These are phyloP conservation scores for Euglossa dilemma DNA, from an alignment of 1,140 invertebrate species.

Conservation along the genomic window DNA sequence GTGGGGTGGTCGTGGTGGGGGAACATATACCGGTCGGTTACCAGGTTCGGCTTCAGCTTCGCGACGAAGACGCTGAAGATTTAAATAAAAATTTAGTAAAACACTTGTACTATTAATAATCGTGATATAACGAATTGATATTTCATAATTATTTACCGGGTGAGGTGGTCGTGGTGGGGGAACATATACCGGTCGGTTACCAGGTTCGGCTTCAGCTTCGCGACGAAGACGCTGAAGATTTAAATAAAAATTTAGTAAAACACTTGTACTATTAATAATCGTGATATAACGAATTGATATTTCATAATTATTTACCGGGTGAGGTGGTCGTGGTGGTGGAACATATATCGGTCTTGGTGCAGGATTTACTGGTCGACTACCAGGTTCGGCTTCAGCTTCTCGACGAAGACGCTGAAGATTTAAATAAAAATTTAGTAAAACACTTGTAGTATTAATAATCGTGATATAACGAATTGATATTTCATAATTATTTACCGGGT, in stretches of 20 bases:
- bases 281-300: background rate
- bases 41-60: slow-evolving; percentile 23
- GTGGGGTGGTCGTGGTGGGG: slow-evolving; percentile 39
- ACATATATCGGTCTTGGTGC: background rate
- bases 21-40: slow-evolving; percentile 19
- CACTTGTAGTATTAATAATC: background rate
- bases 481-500: slow-evolving; percentile 21
- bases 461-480: background rate
- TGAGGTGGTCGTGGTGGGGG: slow-evolving; percentile 28
- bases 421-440: background rate
- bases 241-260: background rate
- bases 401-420: slow-evolving; percentile 9
- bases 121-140: background rate
- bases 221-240: slow-evolving; percentile 12
- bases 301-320: background rate
- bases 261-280: background rate
- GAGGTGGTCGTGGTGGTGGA: slow-evolving; percentile 5
- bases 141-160: slow-evolving; percentile 17
- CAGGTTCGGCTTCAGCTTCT: slow-evolving; percentile 24
- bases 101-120: background rate
- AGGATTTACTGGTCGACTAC: background rate
- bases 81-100: background rate
- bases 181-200: background rate
- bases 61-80: slow-evolving; percentile 3
- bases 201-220: background rate